Evolutionary conservation across 2,113 vertebrate genomes (phyloP).

Genomic region (Cepphus grylle): DNA sequence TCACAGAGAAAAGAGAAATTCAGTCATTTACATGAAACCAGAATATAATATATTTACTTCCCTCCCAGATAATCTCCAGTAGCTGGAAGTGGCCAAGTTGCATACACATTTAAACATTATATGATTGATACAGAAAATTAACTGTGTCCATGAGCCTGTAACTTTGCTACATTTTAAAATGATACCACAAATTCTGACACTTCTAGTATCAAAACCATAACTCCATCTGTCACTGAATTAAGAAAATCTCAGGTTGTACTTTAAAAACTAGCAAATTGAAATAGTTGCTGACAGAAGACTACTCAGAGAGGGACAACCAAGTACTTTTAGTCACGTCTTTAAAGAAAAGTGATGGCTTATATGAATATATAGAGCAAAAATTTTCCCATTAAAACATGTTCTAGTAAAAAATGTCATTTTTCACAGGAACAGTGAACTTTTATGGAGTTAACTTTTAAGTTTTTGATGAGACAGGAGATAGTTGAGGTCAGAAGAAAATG

Average conservation of each 20-base stretch:
- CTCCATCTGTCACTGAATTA: not conserved
- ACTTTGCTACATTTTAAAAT: not conserved
- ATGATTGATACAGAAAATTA: not conserved
- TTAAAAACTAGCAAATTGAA: not conserved
- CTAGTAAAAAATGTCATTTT: not conserved
- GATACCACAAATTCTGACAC: not conserved
- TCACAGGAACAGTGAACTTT: not conserved
- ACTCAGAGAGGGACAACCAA: not conserved
- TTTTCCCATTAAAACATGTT: not conserved
- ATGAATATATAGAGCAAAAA: not conserved
- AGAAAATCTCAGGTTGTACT: not conserved
- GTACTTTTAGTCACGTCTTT: not conserved
- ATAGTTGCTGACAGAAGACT: not conserved
- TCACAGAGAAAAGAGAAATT: not conserved
- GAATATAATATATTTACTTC: not conserved
- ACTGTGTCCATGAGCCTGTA: not conserved
- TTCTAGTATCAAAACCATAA: not conserved
- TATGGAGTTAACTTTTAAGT: too few relatives aligned
- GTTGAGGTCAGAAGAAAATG: not conserved
- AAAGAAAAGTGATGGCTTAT: not conserved
- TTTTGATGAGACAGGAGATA: not conserved
- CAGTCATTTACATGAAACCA: not conserved
- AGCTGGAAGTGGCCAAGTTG: not conserved
- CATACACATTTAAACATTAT: not conserved
- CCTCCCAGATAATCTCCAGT: not conserved